Percentiles rank a stretch among this genome's conserved stretches.
Conservation (phyloP, 2,113 vertebrate genomes). For the Vimba vimba region DNA sequence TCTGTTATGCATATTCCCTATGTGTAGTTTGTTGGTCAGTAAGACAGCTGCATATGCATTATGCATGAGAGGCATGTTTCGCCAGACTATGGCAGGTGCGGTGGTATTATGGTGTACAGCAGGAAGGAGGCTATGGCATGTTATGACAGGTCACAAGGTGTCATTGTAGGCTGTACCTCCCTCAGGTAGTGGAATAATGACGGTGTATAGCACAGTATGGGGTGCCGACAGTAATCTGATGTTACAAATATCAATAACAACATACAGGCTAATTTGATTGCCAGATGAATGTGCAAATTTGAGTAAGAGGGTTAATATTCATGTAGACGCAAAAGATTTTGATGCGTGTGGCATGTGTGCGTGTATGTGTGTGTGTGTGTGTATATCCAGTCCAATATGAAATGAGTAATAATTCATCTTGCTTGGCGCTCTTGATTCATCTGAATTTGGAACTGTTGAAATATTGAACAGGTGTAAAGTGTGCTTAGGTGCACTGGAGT, state of each 20-base stretch:
- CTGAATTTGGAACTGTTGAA: constrained; percentile 21
- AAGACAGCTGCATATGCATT: constrained; percentile 57
- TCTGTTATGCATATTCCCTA: constrained; percentile 22
- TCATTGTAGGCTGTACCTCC: constrained; percentile 20
- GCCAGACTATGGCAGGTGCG: constrained; percentile 46
- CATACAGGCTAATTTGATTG: constrained; percentile 5
- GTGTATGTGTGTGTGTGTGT: constrained; percentile 19
- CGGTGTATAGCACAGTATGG: constrained; percentile 24
- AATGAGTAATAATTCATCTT: constrained; percentile 23
- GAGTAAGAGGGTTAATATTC: background rate
- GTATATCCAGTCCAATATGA: background rate
- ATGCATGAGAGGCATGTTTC: constrained; percentile 47
- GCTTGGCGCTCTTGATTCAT: background rate
- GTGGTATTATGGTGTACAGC: constrained; percentile 41
- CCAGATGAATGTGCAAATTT: constrained; percentile 12
- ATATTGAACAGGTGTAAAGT: constrained; percentile 55
- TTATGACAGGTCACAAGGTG: constrained; percentile 44
- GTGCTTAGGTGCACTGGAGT: constrained; percentile 33
- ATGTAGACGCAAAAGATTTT: constrained; percentile 14
- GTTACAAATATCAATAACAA: constrained; percentile 34
- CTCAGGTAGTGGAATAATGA: constrained; percentile 16
- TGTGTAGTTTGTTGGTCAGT: constrained; percentile 52
- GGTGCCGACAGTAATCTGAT: background rate
- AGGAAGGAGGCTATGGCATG: constrained; percentile 19
- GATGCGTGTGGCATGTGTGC: constrained; percentile 19